A percentile compares a stretch with the other conserved stretches of the same genome.
Evolutionary conservation across 2,113 vertebrate genomes (phyloP).

Genomic region (Danio rerio): GRCz12tu NC_133185.1:8163501-8164000

Average conservation of each 20-base stretch:
- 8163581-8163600: not conserved
- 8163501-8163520: not conserved
- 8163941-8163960: no score
- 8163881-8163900: not conserved
- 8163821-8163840: no score
- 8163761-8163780: not conserved
- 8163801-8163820: not conserved
- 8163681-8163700: slow-evolving; percentile 2
- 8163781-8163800: not conserved
- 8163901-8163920: not conserved
- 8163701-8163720: not conserved
- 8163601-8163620: not conserved
- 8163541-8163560: not conserved
- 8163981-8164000: no score
- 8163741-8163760: not conserved
- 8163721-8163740: not conserved
- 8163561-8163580: not conserved
- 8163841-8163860: not conserved
- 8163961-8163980: no score
- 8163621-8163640: not conserved
- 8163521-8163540: not conserved
- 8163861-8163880: not conserved
- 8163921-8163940: not conserved
- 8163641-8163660: not conserved
- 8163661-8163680: not conserved